A percentile compares a stretch with the other conserved stretches of the same genome.
Conservation (phyloP, 2,113 vertebrate genomes). For the Cinclus mexicanus region DNA sequence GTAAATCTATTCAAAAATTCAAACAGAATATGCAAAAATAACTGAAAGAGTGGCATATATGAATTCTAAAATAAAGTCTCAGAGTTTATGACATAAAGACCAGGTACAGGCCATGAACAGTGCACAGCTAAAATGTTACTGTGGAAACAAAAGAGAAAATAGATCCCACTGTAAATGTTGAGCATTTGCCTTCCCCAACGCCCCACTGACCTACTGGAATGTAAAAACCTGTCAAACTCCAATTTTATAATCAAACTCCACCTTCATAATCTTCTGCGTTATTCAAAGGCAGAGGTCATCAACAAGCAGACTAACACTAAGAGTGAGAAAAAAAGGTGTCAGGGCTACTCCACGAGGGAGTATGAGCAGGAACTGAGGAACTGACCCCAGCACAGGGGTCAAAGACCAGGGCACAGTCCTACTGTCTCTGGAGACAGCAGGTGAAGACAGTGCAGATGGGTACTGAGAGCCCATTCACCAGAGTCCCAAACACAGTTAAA, state of each 20-base stretch:
- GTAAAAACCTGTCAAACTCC: neutral
- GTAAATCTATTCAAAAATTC: neutral
- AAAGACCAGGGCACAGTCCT: neutral
- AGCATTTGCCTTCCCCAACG: neutral
- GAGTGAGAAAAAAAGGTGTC: neutral
- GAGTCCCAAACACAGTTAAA: fast-evolving
- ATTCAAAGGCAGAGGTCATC: neutral
- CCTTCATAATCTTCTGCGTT: neutral
- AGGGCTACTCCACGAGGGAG: neutral
- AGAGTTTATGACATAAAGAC: neutral
- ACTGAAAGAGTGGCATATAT: neutral
- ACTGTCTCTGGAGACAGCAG: fast-evolving
- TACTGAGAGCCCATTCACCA: neutral
- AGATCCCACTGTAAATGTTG: neutral
- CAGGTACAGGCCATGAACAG: neutral
- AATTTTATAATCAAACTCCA: neutral
- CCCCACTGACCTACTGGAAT: neutral
- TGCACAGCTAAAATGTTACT: neutral
- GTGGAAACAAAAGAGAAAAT: neutral
- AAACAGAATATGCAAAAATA: neutral
- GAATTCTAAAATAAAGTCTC: neutral
- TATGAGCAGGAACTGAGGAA: neutral
- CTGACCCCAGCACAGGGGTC: neutral
- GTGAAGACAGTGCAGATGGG: neutral
- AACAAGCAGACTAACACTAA: neutral